phyloP scores from a whole-genome alignment of 2,888 invertebrate species.

The Hylaea fasciaria region DNA sequence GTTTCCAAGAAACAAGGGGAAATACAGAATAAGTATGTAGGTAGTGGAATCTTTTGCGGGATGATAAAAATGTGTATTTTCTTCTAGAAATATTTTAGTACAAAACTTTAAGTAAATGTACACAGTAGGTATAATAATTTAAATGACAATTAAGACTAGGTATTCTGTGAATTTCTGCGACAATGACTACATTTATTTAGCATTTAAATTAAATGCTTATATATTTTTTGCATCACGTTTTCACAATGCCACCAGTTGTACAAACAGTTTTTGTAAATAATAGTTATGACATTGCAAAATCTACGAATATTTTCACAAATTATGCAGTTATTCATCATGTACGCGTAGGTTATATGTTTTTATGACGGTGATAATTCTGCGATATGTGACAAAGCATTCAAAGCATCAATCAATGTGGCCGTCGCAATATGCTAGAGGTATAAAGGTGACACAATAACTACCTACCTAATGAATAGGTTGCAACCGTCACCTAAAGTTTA shows the following conservation, averaged over 20 bases:
- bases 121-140: no score
- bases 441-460: constrained; percentile 6
- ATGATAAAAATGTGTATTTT: no score
- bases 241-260: neutral
- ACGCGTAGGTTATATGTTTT: constrained; percentile 12
- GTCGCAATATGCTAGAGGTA: constrained; percentile 1
- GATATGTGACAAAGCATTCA: constrained; percentile 30
- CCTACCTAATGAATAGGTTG: neutral
- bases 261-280: neutral
- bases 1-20: no score
- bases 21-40: no score
- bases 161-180: no score
- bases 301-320: neutral
- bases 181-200: no score
- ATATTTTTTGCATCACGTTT: neutral
- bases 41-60: no score
- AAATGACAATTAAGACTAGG: no score
- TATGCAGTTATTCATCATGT: constrained; percentile 9
- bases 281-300: neutral
- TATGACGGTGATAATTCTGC: constrained; percentile 22
- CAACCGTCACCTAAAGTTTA: no score
- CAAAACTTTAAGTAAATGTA: no score
- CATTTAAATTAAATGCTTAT: neutral
- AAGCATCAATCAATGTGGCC: constrained; percentile 25
- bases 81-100: no score